These are phyloP conservation scores for Theocolax elegans DNA, from an alignment of 1,140 invertebrate genomes.

Conservation along the genomic window DNA sequence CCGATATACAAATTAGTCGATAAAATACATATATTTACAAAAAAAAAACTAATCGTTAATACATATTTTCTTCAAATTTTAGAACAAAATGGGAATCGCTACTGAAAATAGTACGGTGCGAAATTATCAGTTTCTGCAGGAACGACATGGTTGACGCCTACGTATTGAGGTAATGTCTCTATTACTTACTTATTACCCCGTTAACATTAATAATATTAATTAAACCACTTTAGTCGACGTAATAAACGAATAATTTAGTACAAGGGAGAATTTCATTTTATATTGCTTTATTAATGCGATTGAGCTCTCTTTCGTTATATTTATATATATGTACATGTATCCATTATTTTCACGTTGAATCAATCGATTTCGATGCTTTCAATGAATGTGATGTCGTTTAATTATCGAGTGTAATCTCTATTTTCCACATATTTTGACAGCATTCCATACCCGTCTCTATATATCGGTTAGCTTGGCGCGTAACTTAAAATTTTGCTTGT, in stretches of 20 bases:
- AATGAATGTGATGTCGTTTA: background rate
- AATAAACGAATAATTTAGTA: slow-evolving; percentile 2
- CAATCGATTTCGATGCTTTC: background rate
- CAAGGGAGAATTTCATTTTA: background rate
- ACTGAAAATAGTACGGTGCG: slow-evolving; percentile 91
- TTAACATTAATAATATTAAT: background rate
- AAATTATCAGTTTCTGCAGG: slow-evolving; percentile 92
- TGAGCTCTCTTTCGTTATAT: background rate
- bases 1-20: too few relatives aligned
- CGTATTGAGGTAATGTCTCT: slow-evolving; percentile 85
- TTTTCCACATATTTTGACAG: slow-evolving; percentile 17
- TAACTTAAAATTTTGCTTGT: background rate
- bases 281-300: background rate
- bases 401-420: background rate
- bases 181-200: too few relatives aligned
- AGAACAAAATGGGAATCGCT: slow-evolving; percentile 88
- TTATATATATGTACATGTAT: background rate
- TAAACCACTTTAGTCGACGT: background rate
- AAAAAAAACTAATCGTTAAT: too few relatives aligned
- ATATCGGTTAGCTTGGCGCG: background rate
- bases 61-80: slow-evolving; percentile 57
- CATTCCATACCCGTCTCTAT: background rate
- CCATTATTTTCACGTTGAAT: background rate
- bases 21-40: too few relatives aligned
- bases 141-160: slow-evolving; percentile 95